phyloP scores from a whole-genome alignment of 2,113 vertebrate species.

The Menidia beryllina region DNA sequence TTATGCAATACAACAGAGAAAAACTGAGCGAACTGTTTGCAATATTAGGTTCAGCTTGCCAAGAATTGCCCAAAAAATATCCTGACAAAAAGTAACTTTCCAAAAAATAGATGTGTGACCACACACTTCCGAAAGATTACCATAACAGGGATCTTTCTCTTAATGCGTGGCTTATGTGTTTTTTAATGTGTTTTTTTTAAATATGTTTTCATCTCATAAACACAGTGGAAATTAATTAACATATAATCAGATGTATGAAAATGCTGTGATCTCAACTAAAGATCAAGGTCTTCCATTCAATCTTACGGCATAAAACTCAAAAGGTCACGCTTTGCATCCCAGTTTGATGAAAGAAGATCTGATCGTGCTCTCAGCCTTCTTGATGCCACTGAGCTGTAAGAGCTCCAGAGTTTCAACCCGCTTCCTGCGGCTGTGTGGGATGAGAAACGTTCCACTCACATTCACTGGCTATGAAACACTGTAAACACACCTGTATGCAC shows the following conservation, averaged over 20 bases:
- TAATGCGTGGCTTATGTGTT: no score
- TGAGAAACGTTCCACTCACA: slow-evolving; percentile 41
- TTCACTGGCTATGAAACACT: slow-evolving; percentile 33
- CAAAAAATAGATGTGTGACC: background rate
- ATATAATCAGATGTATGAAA: no score
- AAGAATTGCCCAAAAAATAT: background rate
- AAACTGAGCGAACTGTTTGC: background rate
- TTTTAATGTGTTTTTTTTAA: background rate
- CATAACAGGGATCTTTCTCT: background rate
- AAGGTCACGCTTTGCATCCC: slow-evolving; percentile 9
- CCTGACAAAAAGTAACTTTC: background rate
- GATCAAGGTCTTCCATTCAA: no score
- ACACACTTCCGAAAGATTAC: background rate
- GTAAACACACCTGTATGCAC: slow-evolving; percentile 9
- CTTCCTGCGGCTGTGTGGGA: slow-evolving; percentile 43
- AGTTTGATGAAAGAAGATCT: slow-evolving; percentile 25
- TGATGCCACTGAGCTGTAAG: slow-evolving; percentile 22
- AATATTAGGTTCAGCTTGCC: background rate
- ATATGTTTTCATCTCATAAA: background rate
- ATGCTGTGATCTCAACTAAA: no score
- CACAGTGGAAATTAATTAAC: background rate
- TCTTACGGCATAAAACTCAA: background rate
- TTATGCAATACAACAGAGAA: background rate
- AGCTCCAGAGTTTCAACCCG: slow-evolving; percentile 37
- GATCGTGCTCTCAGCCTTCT: background rate